These are phyloP conservation scores for Lasioglossum figueresi DNA, from an alignment of 2,888 invertebrate genomes.

Conservation along the genomic window DNA sequence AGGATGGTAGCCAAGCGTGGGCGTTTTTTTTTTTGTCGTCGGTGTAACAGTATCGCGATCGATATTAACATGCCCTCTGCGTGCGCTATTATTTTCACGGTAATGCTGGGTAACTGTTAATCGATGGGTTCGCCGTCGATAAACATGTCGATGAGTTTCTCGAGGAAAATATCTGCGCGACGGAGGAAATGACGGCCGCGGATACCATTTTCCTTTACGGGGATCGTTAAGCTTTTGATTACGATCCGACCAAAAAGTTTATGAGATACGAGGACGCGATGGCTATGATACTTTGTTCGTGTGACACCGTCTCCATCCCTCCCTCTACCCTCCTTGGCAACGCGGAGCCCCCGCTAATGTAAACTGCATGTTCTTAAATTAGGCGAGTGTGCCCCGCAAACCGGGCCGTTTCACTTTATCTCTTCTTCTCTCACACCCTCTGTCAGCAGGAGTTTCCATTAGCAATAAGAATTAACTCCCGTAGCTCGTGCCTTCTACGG, in stretches of 20 bases:
- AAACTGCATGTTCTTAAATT: slow-evolving; percentile 56
- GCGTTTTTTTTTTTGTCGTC: neutral
- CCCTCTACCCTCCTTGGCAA: neutral
- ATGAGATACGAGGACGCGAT: slow-evolving; percentile 36
- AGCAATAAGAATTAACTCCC: slow-evolving; percentile 51
- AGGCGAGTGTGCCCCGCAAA: slow-evolving; percentile 38
- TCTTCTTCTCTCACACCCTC: slow-evolving; percentile 23
- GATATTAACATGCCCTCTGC: slow-evolving; percentile 25
- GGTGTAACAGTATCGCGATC: slow-evolving; percentile 7
- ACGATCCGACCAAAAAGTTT: slow-evolving; percentile 48
- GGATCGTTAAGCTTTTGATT: slow-evolving; percentile 48
- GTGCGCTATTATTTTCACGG: slow-evolving; percentile 26
- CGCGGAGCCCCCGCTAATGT: slow-evolving; percentile 43
- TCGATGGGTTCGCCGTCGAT: slow-evolving; percentile 23
- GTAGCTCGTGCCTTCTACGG: slow-evolving; percentile 16
- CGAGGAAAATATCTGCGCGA: slow-evolving; percentile 23
- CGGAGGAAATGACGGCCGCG: slow-evolving; percentile 6
- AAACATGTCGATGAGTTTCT: slow-evolving; percentile 12
- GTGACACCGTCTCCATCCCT: neutral
- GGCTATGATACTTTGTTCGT: slow-evolving; percentile 28
- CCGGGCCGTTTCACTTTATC: slow-evolving; percentile 45
- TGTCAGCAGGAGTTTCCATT: slow-evolving; percentile 48
- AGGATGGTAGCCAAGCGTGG: neutral
- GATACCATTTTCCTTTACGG: slow-evolving; percentile 36
- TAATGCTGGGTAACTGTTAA: slow-evolving; percentile 10